These are phyloP conservation scores for Apodemia duryi DNA, from an alignment of 2,888 invertebrate species.

Conservation along the genomic window DNA sequence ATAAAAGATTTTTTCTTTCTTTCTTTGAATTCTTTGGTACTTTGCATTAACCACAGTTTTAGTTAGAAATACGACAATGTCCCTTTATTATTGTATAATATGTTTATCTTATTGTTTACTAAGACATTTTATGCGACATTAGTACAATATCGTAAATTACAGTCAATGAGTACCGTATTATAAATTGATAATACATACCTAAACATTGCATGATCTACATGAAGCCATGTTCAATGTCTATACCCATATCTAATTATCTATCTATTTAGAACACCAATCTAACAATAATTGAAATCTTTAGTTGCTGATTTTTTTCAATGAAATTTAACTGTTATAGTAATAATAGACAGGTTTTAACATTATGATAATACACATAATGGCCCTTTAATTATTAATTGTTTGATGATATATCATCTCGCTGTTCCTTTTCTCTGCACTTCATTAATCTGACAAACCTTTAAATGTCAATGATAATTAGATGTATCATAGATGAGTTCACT, in stretches of 20 bases:
- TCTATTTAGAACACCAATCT: not conserved
- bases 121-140: not conserved
- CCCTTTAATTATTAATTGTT: not conserved
- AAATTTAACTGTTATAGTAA: not conserved
- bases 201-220: slow-evolving; percentile 5
- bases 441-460: too few relatives aligned
- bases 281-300: not conserved
- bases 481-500: too few relatives aligned
- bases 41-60: too few relatives aligned
- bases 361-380: too few relatives aligned
- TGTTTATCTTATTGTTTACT: not conserved
- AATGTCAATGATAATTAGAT: too few relatives aligned
- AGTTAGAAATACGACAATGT: too few relatives aligned
- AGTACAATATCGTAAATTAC: not conserved
- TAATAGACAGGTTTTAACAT: too few relatives aligned
- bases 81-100: not conserved
- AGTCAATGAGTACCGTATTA: not conserved
- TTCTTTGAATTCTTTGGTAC: too few relatives aligned
- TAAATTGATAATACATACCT: not conserved
- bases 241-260: slow-evolving; percentile 1
- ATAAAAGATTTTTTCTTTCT: too few relatives aligned
- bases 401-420: not conserved
- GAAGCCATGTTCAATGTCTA: not conserved
- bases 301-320: not conserved
- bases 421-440: not conserved